A percentile compares a stretch with the other conserved stretches of the same genome.
Conservation (phyloP, 35 echinoderm and acorn worm genomes). For the Strongylocentrotus purpuratus region DNA sequence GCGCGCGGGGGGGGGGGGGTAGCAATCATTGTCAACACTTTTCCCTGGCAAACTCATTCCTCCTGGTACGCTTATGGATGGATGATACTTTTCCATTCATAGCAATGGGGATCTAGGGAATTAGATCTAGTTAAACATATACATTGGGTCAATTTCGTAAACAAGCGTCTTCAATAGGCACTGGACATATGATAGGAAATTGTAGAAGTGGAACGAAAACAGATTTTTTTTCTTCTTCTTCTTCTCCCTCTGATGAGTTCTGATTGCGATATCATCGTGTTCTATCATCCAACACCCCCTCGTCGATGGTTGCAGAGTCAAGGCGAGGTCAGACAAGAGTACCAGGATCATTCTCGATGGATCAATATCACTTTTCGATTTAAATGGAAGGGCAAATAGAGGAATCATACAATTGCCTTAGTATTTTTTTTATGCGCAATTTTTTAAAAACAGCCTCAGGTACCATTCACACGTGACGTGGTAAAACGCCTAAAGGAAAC, state of each 20-base stretch:
- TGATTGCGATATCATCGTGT: neutral
- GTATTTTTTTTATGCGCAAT: neutral
- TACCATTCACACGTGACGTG: no score
- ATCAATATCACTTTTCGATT: neutral
- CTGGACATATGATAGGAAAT: neutral
- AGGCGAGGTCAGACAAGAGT: neutral
- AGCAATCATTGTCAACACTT: no score
- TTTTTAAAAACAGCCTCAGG: no score
- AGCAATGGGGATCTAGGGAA: neutral
- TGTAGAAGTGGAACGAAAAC: neutral
- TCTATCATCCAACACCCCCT: neutral
- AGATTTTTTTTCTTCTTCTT: no score
- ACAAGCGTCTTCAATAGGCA: neutral
- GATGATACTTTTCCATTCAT: neutral
- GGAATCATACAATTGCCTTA: neutral
- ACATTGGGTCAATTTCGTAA: neutral
- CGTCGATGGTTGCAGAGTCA: neutral
- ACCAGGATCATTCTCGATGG: neutral
- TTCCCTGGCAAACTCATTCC: no score
- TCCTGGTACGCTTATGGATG: neutral
- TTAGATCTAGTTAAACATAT: neutral
- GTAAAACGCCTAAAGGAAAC: no score
- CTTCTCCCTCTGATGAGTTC: no score
- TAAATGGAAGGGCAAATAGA: neutral
- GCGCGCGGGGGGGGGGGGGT: no score